Evolutionary conservation across 2,113 vertebrate genomes (phyloP), one percentile per base, ranked within the genome.

Genomic region (Oncorhynchus clarkii): DNA sequence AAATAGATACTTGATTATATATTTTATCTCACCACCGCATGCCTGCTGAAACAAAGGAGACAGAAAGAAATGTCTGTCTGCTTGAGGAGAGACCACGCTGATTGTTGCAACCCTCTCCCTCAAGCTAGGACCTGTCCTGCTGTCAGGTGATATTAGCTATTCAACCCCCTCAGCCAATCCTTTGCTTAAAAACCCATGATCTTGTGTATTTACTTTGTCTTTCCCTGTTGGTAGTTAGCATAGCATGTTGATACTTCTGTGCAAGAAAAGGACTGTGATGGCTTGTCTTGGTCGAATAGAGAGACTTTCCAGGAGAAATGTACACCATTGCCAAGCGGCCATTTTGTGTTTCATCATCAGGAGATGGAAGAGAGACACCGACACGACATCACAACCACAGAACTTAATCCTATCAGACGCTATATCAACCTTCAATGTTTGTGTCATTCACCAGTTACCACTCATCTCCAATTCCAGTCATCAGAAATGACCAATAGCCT

Each of bases 11-110:
- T 83, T 90, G 89, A 91, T 92, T 89, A 85, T 86, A 45, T 45
- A 83, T 79, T 83, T 91, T 92, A 92, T 87, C 83, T 82, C 83
- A 87, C 86, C 89, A 89, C 89, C 84, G 90, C 91, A 93, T 91
- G 92, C 91, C 90, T 92, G 86, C 85, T 89, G 84, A 89, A 89
- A 79, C 90, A 86, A 88, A 86, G 72, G 79, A 82, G 82, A 88
- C 79, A 45, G 39, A 86, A 88, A 54, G 82, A 27, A 27, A 5
- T 27, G 20, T 82, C 86, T 49, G 71, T 77, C 73, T 77, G 77
- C 48, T 74, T 67, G 72, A 78, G 68, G 78, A 76, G 49, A 85
- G 80, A 80, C 75, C 74, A 68, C 45, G 45, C 75, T 72, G 74
- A 82, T 81, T 82, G 74, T 84, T 51, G 57, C 67, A 62, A 62